phyloP scores from a whole-genome alignment of 2,113 vertebrate genomes.

The Zosterops japonicus region DNA sequence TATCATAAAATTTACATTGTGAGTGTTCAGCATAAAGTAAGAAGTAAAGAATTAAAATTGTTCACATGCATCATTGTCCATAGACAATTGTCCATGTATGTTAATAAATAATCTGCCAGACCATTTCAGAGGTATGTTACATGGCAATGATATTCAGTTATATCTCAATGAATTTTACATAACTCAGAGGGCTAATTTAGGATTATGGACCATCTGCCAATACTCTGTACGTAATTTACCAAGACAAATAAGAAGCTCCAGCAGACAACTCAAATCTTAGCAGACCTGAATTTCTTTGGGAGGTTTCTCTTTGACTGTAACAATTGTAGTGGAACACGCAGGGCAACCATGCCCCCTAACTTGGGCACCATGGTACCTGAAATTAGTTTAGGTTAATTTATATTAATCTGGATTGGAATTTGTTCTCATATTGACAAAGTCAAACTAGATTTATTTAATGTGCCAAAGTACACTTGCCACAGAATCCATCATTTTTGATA shows the following conservation, averaged over 20 bases:
- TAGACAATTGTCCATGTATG: neutral
- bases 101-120: neutral
- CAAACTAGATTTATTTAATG: neutral
- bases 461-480: neutral
- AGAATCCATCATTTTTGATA: neutral
- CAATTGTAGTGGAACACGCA: neutral
- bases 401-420: neutral
- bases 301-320: neutral
- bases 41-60: neutral
- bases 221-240: neutral
- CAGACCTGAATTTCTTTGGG: neutral
- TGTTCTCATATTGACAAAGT: neutral
- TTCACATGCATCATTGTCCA: neutral
- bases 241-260: neutral
- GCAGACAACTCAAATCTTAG: neutral
- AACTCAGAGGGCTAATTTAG: neutral
- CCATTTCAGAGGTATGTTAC: neutral
- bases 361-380: neutral
- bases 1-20: neutral
- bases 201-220: neutral
- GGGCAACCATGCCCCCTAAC: neutral
- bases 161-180: neutral
- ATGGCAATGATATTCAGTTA: neutral
- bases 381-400: neutral
- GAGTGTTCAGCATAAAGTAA: neutral